phyloP scores from a whole-genome alignment of 1,140 invertebrate species.

The Rhizoglyphus robini region DNA sequence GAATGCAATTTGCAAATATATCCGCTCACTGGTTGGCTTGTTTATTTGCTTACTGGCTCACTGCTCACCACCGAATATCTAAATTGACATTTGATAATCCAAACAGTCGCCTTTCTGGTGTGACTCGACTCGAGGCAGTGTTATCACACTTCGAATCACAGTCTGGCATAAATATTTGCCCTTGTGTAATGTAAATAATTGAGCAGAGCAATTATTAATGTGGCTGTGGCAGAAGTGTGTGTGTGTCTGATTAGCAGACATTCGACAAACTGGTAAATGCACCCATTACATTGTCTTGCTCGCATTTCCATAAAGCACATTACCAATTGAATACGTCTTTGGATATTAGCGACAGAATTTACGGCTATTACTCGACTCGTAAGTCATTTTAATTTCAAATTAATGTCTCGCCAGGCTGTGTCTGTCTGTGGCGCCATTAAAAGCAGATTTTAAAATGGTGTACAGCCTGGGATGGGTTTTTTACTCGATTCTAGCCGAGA shows the following conservation, averaged over 20 bases:
- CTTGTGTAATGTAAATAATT: neutral
- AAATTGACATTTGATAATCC: constrained; percentile 13
- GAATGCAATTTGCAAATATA: neutral
- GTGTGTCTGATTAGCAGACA: neutral
- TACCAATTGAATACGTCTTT: too few relatives aligned
- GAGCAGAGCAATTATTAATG: neutral
- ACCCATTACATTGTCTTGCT: too few relatives aligned
- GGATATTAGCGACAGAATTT: too few relatives aligned
- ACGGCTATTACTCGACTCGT: too few relatives aligned
- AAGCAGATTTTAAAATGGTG: neutral
- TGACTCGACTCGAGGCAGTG: neutral
- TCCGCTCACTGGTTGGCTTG: neutral
- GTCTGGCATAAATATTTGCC: constrained; percentile 3
- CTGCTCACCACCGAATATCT: neutral
- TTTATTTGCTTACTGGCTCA: constrained; percentile 8
- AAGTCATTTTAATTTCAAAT: constrained; percentile 9
- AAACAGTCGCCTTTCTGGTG: neutral
- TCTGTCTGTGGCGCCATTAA: neutral
- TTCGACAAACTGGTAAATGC: neutral
- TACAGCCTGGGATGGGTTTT: too few relatives aligned
- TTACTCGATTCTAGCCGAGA: too few relatives aligned
- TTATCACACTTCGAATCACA: neutral
- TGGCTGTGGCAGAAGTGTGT: neutral
- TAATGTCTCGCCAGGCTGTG: neutral
- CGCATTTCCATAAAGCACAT: too few relatives aligned